phyloP scores from a whole-genome alignment of 2,113 vertebrate species.

The Sitta europaea region DNA sequence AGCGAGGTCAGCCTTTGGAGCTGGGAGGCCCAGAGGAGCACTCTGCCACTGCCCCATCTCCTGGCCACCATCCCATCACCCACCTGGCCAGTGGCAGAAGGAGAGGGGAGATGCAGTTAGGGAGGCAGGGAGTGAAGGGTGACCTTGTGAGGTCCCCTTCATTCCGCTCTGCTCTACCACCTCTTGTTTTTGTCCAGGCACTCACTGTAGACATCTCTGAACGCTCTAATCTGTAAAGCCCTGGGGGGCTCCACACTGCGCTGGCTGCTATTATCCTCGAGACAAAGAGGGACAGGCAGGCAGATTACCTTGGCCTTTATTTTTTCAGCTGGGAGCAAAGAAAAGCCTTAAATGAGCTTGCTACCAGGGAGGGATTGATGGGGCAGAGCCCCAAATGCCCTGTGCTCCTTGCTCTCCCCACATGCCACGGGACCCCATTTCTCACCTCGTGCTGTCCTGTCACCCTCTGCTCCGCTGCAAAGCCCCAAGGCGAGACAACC shows the following conservation, averaged over 20 bases:
- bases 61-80: background rate
- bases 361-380: background rate
- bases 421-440: background rate
- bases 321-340: slow-evolving; percentile 39
- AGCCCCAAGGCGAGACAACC: background rate
- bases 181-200: slow-evolving; percentile 26
- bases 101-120: background rate
- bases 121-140: background rate
- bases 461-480: background rate
- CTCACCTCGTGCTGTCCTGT: rapidly evolving
- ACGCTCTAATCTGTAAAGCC: slow-evolving; percentile 49
- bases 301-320: slow-evolving; percentile 54
- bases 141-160: background rate
- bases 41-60: background rate
- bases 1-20: background rate
- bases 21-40: background rate
- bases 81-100: rapidly evolving
- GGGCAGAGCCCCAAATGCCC: background rate
- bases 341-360: slow-evolving; percentile 4
- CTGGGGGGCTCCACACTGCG: background rate
- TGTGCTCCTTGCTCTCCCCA: background rate
- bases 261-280: slow-evolving; percentile 35
- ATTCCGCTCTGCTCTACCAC: background rate
- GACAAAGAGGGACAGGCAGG: slow-evolving; percentile 53
- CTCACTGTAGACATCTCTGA: slow-evolving; percentile 21